Evolutionary conservation across 2,113 vertebrate species (phyloP).

Genomic region (Glaucidium brasilianum): DNA sequence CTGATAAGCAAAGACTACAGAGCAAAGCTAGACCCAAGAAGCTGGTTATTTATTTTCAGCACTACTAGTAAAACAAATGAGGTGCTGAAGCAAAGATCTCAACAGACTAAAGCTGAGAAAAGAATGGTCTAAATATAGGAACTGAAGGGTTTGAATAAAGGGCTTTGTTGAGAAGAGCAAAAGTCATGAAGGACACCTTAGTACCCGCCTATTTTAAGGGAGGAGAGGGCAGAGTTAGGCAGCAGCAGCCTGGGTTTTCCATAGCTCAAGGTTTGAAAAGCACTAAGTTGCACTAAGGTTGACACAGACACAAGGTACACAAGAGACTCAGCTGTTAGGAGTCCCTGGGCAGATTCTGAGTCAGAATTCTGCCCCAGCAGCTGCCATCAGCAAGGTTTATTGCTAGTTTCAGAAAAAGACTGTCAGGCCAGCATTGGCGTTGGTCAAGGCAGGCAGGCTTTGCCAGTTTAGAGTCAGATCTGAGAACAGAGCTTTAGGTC

Average conservation of each 20-base stretch:
- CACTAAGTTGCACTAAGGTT: background rate
- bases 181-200: background rate
- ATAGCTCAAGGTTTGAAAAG: background rate
- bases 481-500: background rate
- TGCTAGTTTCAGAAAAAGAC: background rate
- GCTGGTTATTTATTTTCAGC: background rate
- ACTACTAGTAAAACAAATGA: background rate
- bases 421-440: background rate
- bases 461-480: background rate
- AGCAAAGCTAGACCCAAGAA: background rate
- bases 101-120: background rate
- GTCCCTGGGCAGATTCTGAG: background rate
- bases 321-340: background rate
- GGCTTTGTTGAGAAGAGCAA: background rate
- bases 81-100: background rate
- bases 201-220: background rate
- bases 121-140: background rate
- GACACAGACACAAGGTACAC: background rate
- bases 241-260: background rate
- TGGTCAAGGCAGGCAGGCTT: background rate
- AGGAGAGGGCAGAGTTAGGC: background rate
- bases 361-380: background rate
- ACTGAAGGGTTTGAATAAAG: background rate
- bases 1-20: background rate
- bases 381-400: background rate